Evolutionary conservation across 2,888 invertebrate genomes (phyloP).

Genomic region (Meliscaeva auricollis): DNA sequence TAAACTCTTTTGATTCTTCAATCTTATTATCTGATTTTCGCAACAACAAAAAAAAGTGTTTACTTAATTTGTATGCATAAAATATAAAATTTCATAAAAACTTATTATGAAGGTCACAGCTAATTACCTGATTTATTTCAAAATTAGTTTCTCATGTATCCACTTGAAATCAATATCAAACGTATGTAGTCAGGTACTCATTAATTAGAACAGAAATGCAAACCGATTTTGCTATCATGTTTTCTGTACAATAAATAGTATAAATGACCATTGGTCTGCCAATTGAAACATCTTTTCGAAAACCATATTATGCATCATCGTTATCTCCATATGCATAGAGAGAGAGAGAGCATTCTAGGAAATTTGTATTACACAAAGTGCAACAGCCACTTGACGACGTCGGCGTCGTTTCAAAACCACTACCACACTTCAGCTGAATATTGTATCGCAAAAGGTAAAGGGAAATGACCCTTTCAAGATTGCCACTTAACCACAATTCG

Average conservation of each 20-base stretch:
- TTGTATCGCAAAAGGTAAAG: neutral
- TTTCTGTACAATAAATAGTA: neutral
- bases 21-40: too few species aligned
- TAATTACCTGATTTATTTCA: too few species aligned
- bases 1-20: too few species aligned
- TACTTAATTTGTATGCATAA: too few species aligned
- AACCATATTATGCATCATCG: constrained; percentile 11
- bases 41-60: too few species aligned
- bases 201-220: constrained; percentile 24
- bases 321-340: neutral
- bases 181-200: too few species aligned
- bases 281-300: constrained; percentile 29
- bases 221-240: neutral
- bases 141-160: neutral
- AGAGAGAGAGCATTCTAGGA: neutral
- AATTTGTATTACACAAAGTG: neutral
- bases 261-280: constrained; percentile 4
- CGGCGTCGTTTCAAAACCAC: constrained; percentile 15
- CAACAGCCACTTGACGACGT: constrained; percentile 36
- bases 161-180: constrained; percentile 21
- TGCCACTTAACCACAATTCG: constrained; percentile 35
- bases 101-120: too few species aligned
- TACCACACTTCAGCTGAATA: constrained; percentile 12
- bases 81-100: too few species aligned
- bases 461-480: constrained; percentile 22